Evolutionary conservation across 2,113 vertebrate genomes (phyloP).

Genomic region (Bettongia penicillata): DNA sequence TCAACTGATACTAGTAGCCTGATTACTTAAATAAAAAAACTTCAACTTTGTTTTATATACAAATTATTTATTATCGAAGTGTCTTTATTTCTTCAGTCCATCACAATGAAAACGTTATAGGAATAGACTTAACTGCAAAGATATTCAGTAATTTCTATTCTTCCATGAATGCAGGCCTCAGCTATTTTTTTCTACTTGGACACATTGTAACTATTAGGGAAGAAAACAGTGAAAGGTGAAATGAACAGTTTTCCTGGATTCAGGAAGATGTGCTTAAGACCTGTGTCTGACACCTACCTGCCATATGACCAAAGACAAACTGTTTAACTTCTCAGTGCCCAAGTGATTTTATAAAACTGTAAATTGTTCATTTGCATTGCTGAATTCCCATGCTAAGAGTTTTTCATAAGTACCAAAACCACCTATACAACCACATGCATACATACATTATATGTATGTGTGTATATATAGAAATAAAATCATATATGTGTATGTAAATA

Average conservation of each 20-base stretch:
- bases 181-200: background rate
- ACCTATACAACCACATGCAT: background rate
- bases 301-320: background rate
- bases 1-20: background rate
- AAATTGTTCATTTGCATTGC: background rate
- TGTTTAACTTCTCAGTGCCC: background rate
- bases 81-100: background rate
- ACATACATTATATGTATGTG: background rate
- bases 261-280: background rate
- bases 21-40: background rate
- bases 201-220: background rate
- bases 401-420: background rate
- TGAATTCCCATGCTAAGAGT: background rate
- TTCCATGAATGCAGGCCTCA: background rate
- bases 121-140: background rate
- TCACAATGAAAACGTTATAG: slow-evolving; percentile 35
- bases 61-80: background rate
- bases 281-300: background rate
- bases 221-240: background rate
- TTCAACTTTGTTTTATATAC: background rate
- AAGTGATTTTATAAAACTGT: background rate
- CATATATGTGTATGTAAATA: too few relatives aligned
- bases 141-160: background rate
- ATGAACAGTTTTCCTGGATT: background rate
- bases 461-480: too few relatives aligned